These are phyloP conservation scores for Coranthus polyacanthus DNA, from an alignment of 2,797 vertebrate genomes.

Conservation along the genomic window DNA sequence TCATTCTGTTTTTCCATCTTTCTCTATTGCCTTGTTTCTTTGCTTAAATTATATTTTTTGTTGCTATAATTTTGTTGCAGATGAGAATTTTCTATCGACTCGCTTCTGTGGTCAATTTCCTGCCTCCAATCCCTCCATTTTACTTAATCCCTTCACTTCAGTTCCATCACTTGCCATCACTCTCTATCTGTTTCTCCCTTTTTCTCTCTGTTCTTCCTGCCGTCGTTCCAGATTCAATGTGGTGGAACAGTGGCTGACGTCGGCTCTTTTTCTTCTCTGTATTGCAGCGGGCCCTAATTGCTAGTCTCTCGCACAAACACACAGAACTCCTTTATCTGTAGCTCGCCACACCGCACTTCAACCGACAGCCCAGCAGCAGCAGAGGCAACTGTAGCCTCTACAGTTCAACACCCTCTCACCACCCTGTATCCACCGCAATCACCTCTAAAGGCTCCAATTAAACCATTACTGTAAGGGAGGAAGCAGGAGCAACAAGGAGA, in stretches of 20 bases:
- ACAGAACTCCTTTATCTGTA: conserved; percentile 71
- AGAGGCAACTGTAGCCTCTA: conserved; percentile 54
- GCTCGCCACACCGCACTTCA: conserved; percentile 65
- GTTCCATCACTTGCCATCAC: conserved; percentile 28
- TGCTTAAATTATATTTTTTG: conserved; percentile 21
- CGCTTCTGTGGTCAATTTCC: conserved; percentile 32
- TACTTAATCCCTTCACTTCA: conserved; percentile 45
- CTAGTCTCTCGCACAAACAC: conserved; percentile 71
- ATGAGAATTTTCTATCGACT: conserved; percentile 43
- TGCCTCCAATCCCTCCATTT: conserved; percentile 25
- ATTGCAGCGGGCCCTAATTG: conserved; percentile 74
- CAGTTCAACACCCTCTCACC: conserved; percentile 45
- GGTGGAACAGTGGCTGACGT: conserved; percentile 67
- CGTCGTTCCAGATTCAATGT: conserved; percentile 50
- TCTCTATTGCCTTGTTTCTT: conserved; percentile 16
- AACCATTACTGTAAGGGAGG: conserved; percentile 69
- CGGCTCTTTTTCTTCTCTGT: conserved; percentile 56
- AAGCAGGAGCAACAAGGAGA: conserved; percentile 20
- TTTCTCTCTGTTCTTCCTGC: conserved; percentile 36
- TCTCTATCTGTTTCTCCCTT: conserved; percentile 24
- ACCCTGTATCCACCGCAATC: conserved; percentile 58
- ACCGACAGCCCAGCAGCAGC: conserved; percentile 57
- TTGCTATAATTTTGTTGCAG: conserved; percentile 11
- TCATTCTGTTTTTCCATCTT: conserved; percentile 12
- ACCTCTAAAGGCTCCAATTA: conserved; percentile 77